Evolutionary conservation across 1,140 invertebrate genomes (phyloP).

Genomic region (Zophobas morio): DNA sequence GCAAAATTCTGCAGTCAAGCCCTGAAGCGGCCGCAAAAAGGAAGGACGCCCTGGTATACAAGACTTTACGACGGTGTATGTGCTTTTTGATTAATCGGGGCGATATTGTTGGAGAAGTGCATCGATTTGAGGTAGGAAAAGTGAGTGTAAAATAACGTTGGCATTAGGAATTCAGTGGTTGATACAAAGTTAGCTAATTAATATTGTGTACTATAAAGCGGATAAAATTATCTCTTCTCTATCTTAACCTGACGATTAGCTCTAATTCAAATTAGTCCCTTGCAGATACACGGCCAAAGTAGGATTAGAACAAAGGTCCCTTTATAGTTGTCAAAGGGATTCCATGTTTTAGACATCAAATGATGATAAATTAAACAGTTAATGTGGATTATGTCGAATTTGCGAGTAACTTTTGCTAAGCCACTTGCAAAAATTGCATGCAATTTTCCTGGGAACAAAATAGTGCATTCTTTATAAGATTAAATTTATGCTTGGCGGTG

Average conservation of each 20-base stretch:
- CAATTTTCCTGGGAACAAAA: too few relatives aligned
- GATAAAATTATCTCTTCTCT: conserved; percentile 30
- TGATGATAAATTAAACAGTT: background rate
- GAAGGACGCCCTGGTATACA: conserved; percentile 9
- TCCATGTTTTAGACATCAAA: conserved; percentile 24
- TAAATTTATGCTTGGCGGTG: too few relatives aligned
- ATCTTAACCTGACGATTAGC: conserved; percentile 40
- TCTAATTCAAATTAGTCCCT: conserved; percentile 36
- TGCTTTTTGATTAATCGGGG: conserved; percentile 21
- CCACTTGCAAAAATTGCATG: too few relatives aligned
- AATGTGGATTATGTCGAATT: background rate
- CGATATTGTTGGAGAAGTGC: conserved; percentile 15
- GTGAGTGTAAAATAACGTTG: background rate
- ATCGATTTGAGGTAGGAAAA: background rate
- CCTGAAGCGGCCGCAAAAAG: background rate
- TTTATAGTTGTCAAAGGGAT: conserved; percentile 33
- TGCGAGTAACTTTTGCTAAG: too few relatives aligned
- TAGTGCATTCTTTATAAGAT: too few relatives aligned
- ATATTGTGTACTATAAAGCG: conserved; percentile 8
- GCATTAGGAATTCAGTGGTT: conserved; percentile 16
- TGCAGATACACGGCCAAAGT: conserved; percentile 25
- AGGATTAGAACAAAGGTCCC: conserved; percentile 17
- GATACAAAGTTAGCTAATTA: conserved; percentile 15
- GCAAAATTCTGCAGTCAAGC: conserved; percentile 20
- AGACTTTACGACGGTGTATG: conserved; percentile 29